Evolutionary conservation across 2,888 invertebrate species (phyloP), one percentile per base, ranked within the genome.

Genomic region (Tiliacea citrago): DNA sequence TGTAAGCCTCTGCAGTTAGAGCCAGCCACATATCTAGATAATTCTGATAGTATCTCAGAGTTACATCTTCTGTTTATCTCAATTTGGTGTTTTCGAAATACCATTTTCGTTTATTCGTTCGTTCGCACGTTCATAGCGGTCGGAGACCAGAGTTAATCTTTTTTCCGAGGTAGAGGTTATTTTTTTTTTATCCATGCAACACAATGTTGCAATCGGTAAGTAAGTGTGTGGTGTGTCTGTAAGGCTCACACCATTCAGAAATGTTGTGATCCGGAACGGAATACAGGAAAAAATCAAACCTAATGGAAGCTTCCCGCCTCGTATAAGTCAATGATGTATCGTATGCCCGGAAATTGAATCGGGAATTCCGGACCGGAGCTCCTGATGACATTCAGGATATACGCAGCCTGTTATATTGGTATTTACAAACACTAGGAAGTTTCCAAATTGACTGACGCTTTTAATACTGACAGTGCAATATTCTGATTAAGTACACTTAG

Each of bases 271-370:
- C 60, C 69, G 69, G 24, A 72, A 81, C 69, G 55, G 72, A 72
- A 69, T 10, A 24, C 65, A 70, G 60, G 60, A 13, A 66, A 75
- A 84, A 73, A 53, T 45, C 8, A 5, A 24, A 29, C 42, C 10
- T 21, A 85, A 76, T 70, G 51, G 63, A 42, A 45, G 55, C 53
- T 58, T 67, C 42, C 63, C 65, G 24, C 29, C n/a, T 61, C 82
- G 60, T 69, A 70, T 70, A 63, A 81, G 81, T 62, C 81, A 68
- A 53, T 73, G 60, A 81, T 76, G 70, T 68, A 68, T 61, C 72
- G 77, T 68, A 60, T 67, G 45, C 69, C 71, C 82, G 82, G 82
- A 82, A 81, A 85, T 82, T 85, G 69, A 70, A 68, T 73, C 57
- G 63, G 85, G 70, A 70, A 81, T 82, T 82, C 82, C 85, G 85